Evolutionary conservation across 2,888 invertebrate species (phyloP).

Genomic region (Chironomus tentans): DNA sequence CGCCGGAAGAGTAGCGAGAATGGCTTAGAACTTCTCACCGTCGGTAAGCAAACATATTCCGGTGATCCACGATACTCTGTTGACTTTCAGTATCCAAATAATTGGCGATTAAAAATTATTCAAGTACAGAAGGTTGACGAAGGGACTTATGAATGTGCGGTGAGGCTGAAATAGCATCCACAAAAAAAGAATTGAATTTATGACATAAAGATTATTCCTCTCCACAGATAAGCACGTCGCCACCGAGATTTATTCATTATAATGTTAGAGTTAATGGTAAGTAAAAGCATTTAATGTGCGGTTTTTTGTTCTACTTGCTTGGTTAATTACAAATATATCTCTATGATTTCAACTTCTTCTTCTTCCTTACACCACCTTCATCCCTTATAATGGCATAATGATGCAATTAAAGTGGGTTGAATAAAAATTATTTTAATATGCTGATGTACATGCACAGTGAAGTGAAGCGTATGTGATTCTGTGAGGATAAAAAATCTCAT

Average conservation of each 20-base stretch:
- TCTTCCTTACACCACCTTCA: too few species aligned
- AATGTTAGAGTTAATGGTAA: conserved; percentile 45
- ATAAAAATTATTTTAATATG: neutral
- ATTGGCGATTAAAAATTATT: conserved; percentile 48
- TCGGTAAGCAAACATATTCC: conserved; percentile 57
- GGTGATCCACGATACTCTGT: conserved; percentile 52
- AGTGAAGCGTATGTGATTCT: neutral
- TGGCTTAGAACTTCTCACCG: conserved; percentile 55
- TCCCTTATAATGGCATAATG: neutral
- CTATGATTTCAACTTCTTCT: too few species aligned
- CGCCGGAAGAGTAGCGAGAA: conserved; percentile 53
- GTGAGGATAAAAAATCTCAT: neutral
- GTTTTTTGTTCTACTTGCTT: too few species aligned
- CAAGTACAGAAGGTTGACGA: conserved; percentile 46
- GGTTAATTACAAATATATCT: neutral
- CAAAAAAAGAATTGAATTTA: neutral
- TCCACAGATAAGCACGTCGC: conserved; percentile 37
- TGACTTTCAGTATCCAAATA: conserved; percentile 49
- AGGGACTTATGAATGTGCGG: conserved; percentile 45
- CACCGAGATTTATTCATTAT: conserved; percentile 46
- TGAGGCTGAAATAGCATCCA: neutral
- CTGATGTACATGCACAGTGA: too few species aligned
- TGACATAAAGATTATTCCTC: too few species aligned
- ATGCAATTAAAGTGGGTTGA: neutral
- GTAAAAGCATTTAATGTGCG: conserved; percentile 27